Evolutionary conservation across 2,797 vertebrate genomes (phyloP), one percentile per base, ranked within the genome.

Genomic region (Orestias chungarensis): DNA sequence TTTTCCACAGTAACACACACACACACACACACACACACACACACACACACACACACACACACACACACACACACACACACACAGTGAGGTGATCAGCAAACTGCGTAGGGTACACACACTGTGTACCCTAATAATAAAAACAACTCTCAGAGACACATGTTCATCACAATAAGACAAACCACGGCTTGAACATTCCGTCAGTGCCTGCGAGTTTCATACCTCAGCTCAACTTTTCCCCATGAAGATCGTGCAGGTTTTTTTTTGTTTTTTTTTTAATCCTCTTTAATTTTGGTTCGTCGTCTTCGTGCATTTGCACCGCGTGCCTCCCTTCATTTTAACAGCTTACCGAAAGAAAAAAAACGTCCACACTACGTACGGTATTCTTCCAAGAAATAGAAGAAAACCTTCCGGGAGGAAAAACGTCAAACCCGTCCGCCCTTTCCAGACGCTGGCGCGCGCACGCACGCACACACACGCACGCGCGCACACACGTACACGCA

Each of bases 201-300:
- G 76, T 86, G 84, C 79, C 80, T 78, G 81, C 73, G 88, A 91
- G 71, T 91, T 93, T 90, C 92, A 82, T 93, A 93, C 94, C 92
- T 93, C 84, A 70, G 81, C 89, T 89, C 86, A 95, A 95, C 94
- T 94, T 94, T 94, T 89, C 90, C 86, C 92, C 91, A 87, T 90
- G 81, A 81, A 91, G 74, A 81, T 76, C 47, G 82, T 89, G 76
- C 80, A 82, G 86, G 83, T 80, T 88, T n/a, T n/a, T n/a, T n/a
- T n/a, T n/a, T n/a, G n/a, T n/a, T n/a, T n/a, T n/a, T n/a, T n/a
- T n/a, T 61, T 89, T 87, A 91, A 89, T 92, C 90, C 88, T 76
- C 83, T 82, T 86, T 70, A 68, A 68, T 84, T 47, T 73, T 54
- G 70, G 74, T 74, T 42, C 7, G 72, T 75, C 82, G 80, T 86